Base-by-base conservation (phyloP, 2,797 vertebrate genomes). In the Molossus molossus region DNA sequence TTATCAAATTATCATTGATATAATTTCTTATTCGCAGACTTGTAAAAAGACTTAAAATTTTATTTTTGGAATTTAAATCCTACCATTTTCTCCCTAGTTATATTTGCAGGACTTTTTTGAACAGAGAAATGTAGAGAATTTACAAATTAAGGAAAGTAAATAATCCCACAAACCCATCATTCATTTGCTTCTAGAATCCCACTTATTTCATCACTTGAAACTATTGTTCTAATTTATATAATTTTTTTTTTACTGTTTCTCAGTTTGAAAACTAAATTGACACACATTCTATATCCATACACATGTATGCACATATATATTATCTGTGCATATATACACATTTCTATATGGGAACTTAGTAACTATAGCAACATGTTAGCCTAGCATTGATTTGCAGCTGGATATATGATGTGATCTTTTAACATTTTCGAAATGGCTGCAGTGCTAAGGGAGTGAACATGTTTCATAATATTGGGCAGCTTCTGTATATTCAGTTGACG, bases 401-500 rank as follows among this genome's bases (percentile, higher is more conserved):
- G 65, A 50, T 91, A 93, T 91, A 18, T 17, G 88, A 15, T 87
- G 64, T 96, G 94, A 94, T 93, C 65, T 94, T 87, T 91, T 70
- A 97, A 95, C 0, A 84, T 90, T 11, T 9, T 88, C 77, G 67
- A 92, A 96, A 85, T 58, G 75, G 90, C 77, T 97, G 20, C 65
- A 83, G 0, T 91, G 86, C 79, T 96, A 0, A 90, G 96, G 55
- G 88, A 5, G 50, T 79, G n/a, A 94, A 77, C 55, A 76, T 97
- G 76, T 94, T 96, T 98, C 60, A 95, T 50, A 90, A 94, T 94
- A 94, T 84, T 6, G 6, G 93, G 92, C 65, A 95, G 87, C 86
- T 88, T 87, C 53, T 95, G 58, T 97, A 86, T 0, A 0, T 70
- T 90, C 27, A 55, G 77, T 75, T 98, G 94, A 97, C 94, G 97